Percentiles rank a stretch among this genome's conserved stretches.
phyloP scores from a whole-genome alignment of 2,888 invertebrate genomes.

The Blastobasis adustella region DNA sequence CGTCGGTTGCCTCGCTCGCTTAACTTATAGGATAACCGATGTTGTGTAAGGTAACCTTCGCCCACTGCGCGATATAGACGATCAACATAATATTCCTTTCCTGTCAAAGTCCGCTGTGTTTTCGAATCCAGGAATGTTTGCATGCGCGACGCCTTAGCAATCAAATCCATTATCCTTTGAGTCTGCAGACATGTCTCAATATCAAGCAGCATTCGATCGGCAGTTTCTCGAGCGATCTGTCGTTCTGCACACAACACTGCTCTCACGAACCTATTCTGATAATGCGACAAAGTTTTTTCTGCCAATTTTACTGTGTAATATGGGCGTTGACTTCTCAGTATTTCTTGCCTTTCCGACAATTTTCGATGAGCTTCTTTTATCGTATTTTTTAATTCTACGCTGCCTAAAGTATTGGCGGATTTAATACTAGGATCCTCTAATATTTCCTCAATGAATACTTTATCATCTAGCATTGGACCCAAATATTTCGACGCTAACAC shows the following conservation, averaged over 20 bases:
- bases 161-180: constrained; percentile 52
- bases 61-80: constrained; percentile 59
- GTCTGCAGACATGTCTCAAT: constrained; percentile 50
- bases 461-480: constrained; percentile 66
- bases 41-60: constrained; percentile 55
- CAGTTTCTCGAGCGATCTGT: constrained; percentile 49
- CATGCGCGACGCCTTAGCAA: constrained; percentile 59
- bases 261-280: constrained; percentile 55
- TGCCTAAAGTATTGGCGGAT: constrained; percentile 55
- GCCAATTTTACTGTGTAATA: constrained; percentile 60
- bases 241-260: constrained; percentile 47
- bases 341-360: constrained; percentile 55
- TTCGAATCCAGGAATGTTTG: constrained; percentile 57
- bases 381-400: constrained; percentile 34
- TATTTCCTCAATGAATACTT: constrained; percentile 56
- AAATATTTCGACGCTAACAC: constrained; percentile 67
- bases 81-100: constrained; percentile 57
- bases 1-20: constrained; percentile 62
- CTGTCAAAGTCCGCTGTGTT: constrained; percentile 55
- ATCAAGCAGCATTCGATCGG: constrained; percentile 47
- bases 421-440: constrained; percentile 42
- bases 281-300: constrained; percentile 56
- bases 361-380: constrained; percentile 50
- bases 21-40: constrained; percentile 57
- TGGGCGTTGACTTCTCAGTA: constrained; percentile 58